Evolutionary conservation across 2,888 invertebrate genomes (phyloP), one percentile per base, ranked within the genome.

Genomic region (Heliconius charithonia): DNA sequence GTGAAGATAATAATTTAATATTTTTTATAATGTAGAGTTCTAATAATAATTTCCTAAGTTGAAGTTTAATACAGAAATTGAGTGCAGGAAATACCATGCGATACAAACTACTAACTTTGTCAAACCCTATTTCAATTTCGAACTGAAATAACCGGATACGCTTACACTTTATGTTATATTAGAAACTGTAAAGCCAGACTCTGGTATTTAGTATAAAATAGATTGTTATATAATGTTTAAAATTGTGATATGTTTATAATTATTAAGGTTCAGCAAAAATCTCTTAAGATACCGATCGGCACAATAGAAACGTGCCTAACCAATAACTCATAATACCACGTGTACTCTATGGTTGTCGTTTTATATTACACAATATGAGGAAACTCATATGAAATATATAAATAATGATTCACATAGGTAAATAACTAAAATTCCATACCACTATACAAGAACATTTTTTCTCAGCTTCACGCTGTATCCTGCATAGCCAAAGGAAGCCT

Each of bases 81-180:
- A 67, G 67, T 41, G 67, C 71, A 27, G 27, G 69, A 76, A 76
- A 69, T 59, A 41, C n/a, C 13, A 25, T 76, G 19, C 56, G 19
- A 0, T n/a, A 67, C 25, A 6, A 67, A 41, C 37, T 37, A n/a
- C 25, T 41, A 67, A 41, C 67, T 67, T 67, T 41, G 67, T 67
- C 67, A 41, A 67, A 22, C 67, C 41, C 67, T n/a, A 67, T 41
- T 67, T 41, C 41, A 67, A 67, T 37, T 41, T 41, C n/a, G n/a
- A 41, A 67, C n/a, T 37, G 37, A 67, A 41, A 25, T 41, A 41
- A 41, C 41, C 41, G 41, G 37, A 67, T 67, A 67, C 16, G 67
- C 41, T 67, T 67, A n/a, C 63, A 63, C 7, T 67, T 67, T 25
- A 41, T 67, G 7, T 0, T 7, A 37, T 0, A n/a, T 32, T 37